Percentiles rank a stretch among this genome's conserved stretches.
Conservation (phyloP, 1,140 invertebrate species). For the Octopus bimaculoides region DNA sequence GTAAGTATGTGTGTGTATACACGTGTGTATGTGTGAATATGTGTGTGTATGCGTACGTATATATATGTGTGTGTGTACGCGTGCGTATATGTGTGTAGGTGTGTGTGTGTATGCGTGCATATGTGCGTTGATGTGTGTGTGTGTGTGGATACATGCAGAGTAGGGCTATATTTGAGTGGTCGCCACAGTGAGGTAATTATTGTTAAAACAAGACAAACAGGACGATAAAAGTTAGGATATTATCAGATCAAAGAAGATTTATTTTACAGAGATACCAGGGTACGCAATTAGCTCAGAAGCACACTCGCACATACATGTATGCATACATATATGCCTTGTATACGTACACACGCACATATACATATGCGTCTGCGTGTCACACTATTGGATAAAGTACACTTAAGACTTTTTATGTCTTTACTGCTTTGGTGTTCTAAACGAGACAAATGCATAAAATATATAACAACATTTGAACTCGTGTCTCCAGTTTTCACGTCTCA, state of each 20-base stretch:
- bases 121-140: neutral
- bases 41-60: neutral
- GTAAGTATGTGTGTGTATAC: neutral
- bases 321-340: neutral
- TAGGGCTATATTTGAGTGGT: too few species aligned
- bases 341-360: neutral
- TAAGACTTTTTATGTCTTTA: too few species aligned
- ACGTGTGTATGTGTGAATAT: neutral
- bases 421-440: too few species aligned
- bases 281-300: neutral
- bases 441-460: too few species aligned
- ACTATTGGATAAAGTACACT: neutral
- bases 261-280: too few species aligned
- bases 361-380: neutral
- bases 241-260: too few species aligned
- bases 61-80: neutral
- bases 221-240: too few species aligned
- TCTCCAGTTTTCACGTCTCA: too few species aligned
- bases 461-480: too few species aligned
- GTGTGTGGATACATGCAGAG: neutral
- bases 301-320: neutral
- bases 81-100: neutral
- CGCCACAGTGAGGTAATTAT: too few species aligned
- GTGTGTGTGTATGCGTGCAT: neutral
- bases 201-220: too few species aligned